Evolutionary conservation across 2,888 invertebrate genomes (phyloP), one percentile per base, ranked within the genome.

Genomic region (Neoitamus cyanurus): DNA sequence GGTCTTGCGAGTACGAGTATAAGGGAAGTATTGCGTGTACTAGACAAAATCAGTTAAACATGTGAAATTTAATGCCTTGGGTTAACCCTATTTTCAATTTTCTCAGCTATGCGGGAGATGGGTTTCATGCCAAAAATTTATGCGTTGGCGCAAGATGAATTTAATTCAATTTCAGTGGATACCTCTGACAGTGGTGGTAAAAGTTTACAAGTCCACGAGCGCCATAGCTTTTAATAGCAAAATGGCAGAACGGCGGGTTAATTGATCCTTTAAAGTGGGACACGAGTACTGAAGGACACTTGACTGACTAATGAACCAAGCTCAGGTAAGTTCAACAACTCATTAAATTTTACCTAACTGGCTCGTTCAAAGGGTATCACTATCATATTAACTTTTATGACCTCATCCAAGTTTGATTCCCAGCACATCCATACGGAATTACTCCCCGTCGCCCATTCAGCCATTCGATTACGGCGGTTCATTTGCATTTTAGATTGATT

Each of bases 401-500:
- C 7, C 20, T 58, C 25, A 58, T 58, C 58, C 58, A 58, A 25
- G 9, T 58, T 58, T 25, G 9, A 58, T 25, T 58, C 58, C 58
- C 58, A 25, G 25, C 25, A 58, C 20, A 20, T 25, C 25, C 58
- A 58, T 58, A 20, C 25, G 20, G 20, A 58, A 58, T 58, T 58
- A 11, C 42, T 42, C 42, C 25, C 25, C 58, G 7, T 7, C n/a
- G 20, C n/a, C 48, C 20, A 48, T 58, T 0, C 58, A 15, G 25
- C 5, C 20, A 20, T 4, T 48, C 58, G 58, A 42, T 37, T 37
- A 20, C 7, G n/a, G 25, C 42, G 20, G 3, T 28, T 75, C 75
- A 75, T 75, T 75, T 75, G 28, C 75, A 75, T 75, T 75, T 75
- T 37, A 75, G 37, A 75, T 75, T 75, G 42, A 75, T 37, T 75